Conservation (phyloP, 2,888 invertebrate species). For the Cephus sareptanus region DNA sequence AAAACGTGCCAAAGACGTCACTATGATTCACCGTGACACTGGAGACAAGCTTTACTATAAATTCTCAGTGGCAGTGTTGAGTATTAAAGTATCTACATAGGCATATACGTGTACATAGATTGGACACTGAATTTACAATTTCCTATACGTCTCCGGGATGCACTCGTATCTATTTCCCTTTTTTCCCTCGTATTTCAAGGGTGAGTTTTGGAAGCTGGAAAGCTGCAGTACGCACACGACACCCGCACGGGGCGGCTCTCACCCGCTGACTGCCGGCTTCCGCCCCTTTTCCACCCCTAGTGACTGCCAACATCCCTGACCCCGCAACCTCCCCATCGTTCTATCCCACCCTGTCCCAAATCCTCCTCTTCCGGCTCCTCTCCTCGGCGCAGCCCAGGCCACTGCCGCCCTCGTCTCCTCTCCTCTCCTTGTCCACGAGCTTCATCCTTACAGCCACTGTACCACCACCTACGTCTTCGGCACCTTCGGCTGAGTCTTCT, state of each 20-base stretch:
- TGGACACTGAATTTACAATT: background rate
- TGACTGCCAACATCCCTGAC: conserved; percentile 40
- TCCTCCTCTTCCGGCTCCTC: conserved; percentile 29
- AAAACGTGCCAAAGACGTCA: background rate
- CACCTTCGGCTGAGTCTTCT: background rate
- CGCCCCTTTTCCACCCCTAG: conserved; percentile 56
- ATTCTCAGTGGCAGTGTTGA: background rate
- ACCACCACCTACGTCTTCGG: background rate
- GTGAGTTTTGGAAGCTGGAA: background rate
- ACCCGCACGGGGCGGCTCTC: conserved; percentile 56
- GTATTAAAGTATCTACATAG: background rate
- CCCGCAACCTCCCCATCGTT: conserved; percentile 25
- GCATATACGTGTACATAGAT: background rate
- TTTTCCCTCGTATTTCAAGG: background rate
- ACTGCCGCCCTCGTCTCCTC: conserved; percentile 30
- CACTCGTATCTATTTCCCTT: background rate
- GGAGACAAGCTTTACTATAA: background rate
- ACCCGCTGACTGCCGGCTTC: conserved; percentile 60
- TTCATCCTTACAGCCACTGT: background rate
- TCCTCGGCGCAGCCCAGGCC: conserved; percentile 31
- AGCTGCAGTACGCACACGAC: conserved; percentile 31
- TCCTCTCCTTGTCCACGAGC: background rate
- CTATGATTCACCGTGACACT: background rate
- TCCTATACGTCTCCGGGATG: background rate
- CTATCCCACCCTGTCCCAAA: conserved; percentile 23